These are phyloP conservation scores for Stratiolaelaps scimitus DNA, from an alignment of 1,140 invertebrate genomes.

Conservation along the genomic window DNA sequence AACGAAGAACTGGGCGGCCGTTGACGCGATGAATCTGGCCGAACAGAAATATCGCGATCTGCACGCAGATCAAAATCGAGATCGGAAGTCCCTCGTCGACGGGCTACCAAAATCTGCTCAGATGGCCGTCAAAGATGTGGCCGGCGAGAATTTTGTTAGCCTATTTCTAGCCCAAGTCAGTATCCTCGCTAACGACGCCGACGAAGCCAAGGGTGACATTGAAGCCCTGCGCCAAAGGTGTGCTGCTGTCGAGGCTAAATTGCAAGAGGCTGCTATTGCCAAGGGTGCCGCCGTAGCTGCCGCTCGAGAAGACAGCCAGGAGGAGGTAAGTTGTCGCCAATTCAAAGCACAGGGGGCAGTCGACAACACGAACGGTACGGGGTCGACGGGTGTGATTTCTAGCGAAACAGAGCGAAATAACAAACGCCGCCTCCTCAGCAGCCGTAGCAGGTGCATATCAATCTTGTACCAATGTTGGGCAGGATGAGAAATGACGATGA, in stretches of 20 bases:
- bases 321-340: no score
- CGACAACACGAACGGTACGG: no score
- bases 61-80: not conserved
- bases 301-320: not conserved
- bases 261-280: not conserved
- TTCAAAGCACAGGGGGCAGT: no score
- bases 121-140: not conserved
- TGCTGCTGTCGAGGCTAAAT: not conserved
- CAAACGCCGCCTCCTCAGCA: no score
- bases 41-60: conserved; percentile 1
- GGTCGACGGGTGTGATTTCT: no score
- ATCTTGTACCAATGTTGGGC: no score
- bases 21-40: not conserved
- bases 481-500: no score
- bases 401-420: no score
- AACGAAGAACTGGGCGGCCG: conserved; percentile 8
- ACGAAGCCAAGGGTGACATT: not conserved
- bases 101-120: not conserved
- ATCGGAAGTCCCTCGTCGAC: not conserved
- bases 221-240: not conserved
- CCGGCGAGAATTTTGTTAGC: conserved; percentile 1
- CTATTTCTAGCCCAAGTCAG: not conserved
- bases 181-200: not conserved
- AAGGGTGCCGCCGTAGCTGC: not conserved
- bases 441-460: no score